Evolutionary conservation across 2,113 vertebrate species (phyloP).

Genomic region (Cheilinus undulatus): DNA sequence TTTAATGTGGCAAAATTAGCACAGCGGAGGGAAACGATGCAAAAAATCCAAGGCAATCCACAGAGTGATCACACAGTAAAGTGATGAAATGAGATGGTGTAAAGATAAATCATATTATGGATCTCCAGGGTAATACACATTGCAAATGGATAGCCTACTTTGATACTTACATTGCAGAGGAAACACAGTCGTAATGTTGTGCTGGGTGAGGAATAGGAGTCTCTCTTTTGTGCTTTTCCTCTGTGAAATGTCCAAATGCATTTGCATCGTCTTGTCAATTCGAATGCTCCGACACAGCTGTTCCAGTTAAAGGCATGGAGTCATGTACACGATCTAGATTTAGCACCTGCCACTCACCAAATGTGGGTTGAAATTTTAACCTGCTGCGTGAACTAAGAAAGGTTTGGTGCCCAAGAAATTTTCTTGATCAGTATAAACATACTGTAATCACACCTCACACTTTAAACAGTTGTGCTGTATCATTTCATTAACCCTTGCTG

Average conservation of each 20-base stretch:
- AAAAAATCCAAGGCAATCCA: slow-evolving; percentile 42
- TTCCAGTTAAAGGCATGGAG: slow-evolving; percentile 17
- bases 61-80: slow-evolving; percentile 46
- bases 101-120: slow-evolving; percentile 61
- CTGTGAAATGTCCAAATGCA: slow-evolving; percentile 49
- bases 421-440: no score
- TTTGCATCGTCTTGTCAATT: slow-evolving; percentile 53
- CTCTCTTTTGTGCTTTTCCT: slow-evolving; percentile 43
- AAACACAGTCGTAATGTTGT: slow-evolving; percentile 63
- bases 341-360: no score
- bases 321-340: no score
- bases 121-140: slow-evolving; percentile 76
- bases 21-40: slow-evolving; percentile 32
- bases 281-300: slow-evolving; percentile 32
- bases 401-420: no score
- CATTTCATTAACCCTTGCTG: no score
- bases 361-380: no score
- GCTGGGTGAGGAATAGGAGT: slow-evolving; percentile 16
- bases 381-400: no score
- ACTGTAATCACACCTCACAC: no score
- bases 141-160: slow-evolving; percentile 69
- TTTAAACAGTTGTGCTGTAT: no score
- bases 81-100: slow-evolving; percentile 67
- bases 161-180: slow-evolving; percentile 68
- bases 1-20: slow-evolving; percentile 60